A percentile compares a stretch with the other conserved stretches of the same genome.
These are phyloP conservation scores for Gymnocephalus cernua DNA, from an alignment of 2,113 vertebrate species.

Conservation along the genomic window DNA sequence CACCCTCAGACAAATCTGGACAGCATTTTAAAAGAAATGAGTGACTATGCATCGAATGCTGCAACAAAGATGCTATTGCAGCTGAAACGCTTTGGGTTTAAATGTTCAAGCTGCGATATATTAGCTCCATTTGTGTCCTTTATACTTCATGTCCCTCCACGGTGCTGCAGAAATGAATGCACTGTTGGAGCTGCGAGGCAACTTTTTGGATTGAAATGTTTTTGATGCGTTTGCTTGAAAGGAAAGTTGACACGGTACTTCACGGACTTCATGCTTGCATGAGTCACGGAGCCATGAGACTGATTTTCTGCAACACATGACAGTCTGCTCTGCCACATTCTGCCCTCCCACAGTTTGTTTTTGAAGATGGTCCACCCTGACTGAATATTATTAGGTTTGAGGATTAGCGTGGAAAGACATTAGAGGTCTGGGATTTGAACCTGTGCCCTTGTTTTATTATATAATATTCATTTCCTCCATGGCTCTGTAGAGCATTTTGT, in stretches of 20 bases:
- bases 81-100: neutral
- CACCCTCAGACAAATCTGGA: neutral
- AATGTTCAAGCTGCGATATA: constrained; percentile 36
- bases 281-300: constrained; percentile 17
- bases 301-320: constrained; percentile 30
- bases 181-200: neutral
- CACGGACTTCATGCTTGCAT: constrained; percentile 9
- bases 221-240: constrained; percentile 38
- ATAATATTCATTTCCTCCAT: constrained; percentile 54
- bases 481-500: constrained; percentile 40
- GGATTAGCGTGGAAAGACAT: constrained; percentile 35
- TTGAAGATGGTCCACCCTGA: constrained; percentile 5
- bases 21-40: neutral
- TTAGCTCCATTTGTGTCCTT: constrained; percentile 7
- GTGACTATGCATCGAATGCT: neutral
- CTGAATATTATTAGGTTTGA: constrained; percentile 26
- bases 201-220: constrained; percentile 2
- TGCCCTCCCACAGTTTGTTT: constrained; percentile 17
- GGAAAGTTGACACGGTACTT: constrained; percentile 32
- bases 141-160: neutral
- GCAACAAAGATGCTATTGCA: neutral
- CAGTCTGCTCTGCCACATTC: neutral
- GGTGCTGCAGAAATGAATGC: neutral
- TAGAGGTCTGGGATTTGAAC: constrained; percentile 53
- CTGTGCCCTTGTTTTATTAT: constrained; percentile 37